Base-by-base conservation (phyloP, 2,113 vertebrate species). In the Semicossyphus pulcher region DNA sequence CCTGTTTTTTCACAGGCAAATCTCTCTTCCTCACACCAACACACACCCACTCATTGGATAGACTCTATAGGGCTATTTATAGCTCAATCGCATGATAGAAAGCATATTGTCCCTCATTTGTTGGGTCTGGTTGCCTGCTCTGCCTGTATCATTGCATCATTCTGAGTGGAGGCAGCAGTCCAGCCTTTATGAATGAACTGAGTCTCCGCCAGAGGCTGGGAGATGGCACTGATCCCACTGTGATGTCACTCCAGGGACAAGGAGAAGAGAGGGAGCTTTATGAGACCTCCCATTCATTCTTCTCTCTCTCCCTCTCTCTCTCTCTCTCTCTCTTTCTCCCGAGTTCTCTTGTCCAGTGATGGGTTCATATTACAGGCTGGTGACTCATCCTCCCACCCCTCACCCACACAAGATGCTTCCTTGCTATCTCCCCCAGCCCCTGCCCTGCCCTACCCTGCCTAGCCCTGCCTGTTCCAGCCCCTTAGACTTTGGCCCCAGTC, bases 151-250 rank as follows among this genome's bases (percentile, higher is more conserved):
- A 63, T 93, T 93, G 90, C 91, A 94, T 91, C 91, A 92, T 87
- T 79, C 66, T 44, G 78, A 68, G 86, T 58, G 70, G 83, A 87
- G 85, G 81, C 86, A 77, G 82, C 54, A 75, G 86, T 68, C 76
- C 63, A 72, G 83, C 72, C 87, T 92, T 92, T 91, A 90, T 92
- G 93, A 94, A 94, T 94, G 93, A 93, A 92, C 42, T 44, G 65
- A 89, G 75, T 91, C 85, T 87, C 76, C 62, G 78, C 68, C 72
- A 86, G 87, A 88, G 85, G 80, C 90, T 80, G 84, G 63, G 75
- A 88, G 88, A 89, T 92, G 90, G 92, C 88, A 83, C 81, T 0
- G 78, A 85, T 92, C 92, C 93, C 87, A 79, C 65, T 72, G 79
- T 94, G 93, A 94, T 93, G 93, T 94, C 93, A 94, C 88, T 76